Evolutionary conservation across 2,113 vertebrate genomes (phyloP), one percentile per base, ranked within the genome.

Genomic region (Alouatta palliata): DNA sequence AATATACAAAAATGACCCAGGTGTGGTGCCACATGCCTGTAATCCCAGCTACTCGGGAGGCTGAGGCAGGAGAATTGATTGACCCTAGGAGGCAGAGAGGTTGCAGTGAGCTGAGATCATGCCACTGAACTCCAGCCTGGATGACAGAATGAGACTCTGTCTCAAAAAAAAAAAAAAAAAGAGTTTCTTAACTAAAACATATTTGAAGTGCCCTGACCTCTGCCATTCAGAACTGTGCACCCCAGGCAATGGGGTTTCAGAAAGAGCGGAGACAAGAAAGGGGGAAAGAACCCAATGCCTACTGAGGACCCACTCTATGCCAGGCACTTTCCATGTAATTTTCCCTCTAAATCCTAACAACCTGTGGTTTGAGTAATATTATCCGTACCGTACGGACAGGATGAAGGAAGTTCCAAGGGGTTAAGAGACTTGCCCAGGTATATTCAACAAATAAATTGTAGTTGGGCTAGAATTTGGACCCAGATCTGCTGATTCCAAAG

Each of bases 401-500:
- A 77, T 16, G 71, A 64, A 27, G 25, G 45, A 87, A 27, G 2
- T n/a, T 73, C 64, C 68, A 84, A 73, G 75, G 84, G 47, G 56
- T 45, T 17, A 86, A 73, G 89, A 89, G 27, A 49, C 25, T 90
- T 77, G 64, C 43, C 64, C 8, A 27, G 45, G 66, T 68, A 25
- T 71, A 77, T 71, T 83, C 71, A 61, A 35, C 52, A 66, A 83
- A 45, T 35, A 73, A 66, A 17, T 64, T 32, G 61, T n/a, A 35
- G 45, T 43, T 43, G 40, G 35, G 37, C 85, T 81, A 52, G 73
- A 86, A 90, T 92, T 52, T 90, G 87, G 71, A 58, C 73, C 56
- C 85, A 56, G 17, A 77, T 70, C 58, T 66, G 61, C 77, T 88
- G 82, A 77, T 79, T 93, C n/a, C 82, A 75, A 91, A 88, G 70